Conservation (phyloP, 1,140 invertebrate genomes). For the Saccostrea glomerata region DNA sequence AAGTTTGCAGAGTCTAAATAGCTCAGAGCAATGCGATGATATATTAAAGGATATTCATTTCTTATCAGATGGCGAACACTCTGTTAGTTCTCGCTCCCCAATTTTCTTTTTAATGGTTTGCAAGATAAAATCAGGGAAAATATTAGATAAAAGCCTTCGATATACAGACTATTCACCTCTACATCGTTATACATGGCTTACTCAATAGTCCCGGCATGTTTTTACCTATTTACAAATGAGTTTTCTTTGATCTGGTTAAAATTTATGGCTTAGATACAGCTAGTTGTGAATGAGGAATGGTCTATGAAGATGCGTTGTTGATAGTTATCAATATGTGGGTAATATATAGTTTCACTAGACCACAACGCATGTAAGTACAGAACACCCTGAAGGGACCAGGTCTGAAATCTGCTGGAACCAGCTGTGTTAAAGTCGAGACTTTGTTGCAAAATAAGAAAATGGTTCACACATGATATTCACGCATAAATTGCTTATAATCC, state of each 20-base stretch:
- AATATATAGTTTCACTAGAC: background rate
- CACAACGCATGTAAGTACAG: background rate
- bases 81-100: background rate
- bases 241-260: slow-evolving; percentile 10
- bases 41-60: slow-evolving; percentile 21
- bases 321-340: background rate
- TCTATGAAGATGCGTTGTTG: background rate
- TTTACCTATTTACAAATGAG: slow-evolving; percentile 23
- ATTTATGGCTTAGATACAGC: slow-evolving; percentile 16
- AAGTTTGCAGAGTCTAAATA: background rate
- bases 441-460: no score
- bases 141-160: background rate
- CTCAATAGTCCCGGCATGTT: slow-evolving; percentile 17
- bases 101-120: slow-evolving; percentile 26
- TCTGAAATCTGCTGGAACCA: no score
- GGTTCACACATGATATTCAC: background rate
- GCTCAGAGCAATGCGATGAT: background rate
- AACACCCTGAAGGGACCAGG: no score
- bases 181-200: background rate
- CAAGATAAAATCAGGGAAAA: slow-evolving; percentile 24
- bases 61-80: slow-evolving; percentile 7
- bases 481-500: background rate
- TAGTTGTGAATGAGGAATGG: slow-evolving; percentile 5
- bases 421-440: no score
- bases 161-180: background rate